Conservation (phyloP, 2,797 vertebrate genomes). For the Aldrovandia affinis region DNA sequence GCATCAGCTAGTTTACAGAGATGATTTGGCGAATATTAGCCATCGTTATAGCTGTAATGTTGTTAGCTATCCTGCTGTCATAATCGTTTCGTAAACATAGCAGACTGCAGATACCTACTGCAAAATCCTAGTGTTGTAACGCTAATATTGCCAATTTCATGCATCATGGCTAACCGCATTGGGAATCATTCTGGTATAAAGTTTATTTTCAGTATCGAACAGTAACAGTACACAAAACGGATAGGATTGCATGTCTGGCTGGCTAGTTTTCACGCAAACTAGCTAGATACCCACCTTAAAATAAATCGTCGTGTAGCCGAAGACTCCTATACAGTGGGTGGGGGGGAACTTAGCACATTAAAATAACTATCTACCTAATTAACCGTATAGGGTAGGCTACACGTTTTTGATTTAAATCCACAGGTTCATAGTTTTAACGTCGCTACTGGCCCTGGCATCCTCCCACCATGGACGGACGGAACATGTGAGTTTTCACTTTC, state of each 20-base stretch:
- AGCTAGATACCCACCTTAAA: slow-evolving; percentile 30
- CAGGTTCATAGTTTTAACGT: slow-evolving; percentile 42
- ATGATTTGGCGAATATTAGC: too few relatives aligned
- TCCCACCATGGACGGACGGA: slow-evolving; percentile 51
- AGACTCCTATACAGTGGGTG: slow-evolving; percentile 16
- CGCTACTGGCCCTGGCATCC: slow-evolving; percentile 29
- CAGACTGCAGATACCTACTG: not conserved
- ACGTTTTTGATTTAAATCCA: slow-evolving; percentile 28
- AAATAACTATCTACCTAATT: not conserved
- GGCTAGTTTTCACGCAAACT: not conserved
- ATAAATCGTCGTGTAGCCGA: slow-evolving; percentile 9
- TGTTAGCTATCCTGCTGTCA: not conserved
- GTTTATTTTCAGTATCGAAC: not conserved
- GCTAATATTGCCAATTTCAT: too few relatives aligned
- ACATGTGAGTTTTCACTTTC: slow-evolving; percentile 54
- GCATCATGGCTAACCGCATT: too few relatives aligned
- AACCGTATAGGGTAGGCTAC: slow-evolving; percentile 26
- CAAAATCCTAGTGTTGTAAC: not conserved
- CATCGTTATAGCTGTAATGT: too few relatives aligned
- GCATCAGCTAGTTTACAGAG: not conserved
- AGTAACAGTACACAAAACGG: not conserved
- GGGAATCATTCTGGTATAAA: not conserved
- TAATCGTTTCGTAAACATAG: not conserved
- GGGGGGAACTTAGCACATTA: slow-evolving; percentile 13
- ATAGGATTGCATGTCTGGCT: slow-evolving; percentile 1